Base-by-base conservation (phyloP, 2,888 invertebrate species). In the Latrodectus hesperus region DNA sequence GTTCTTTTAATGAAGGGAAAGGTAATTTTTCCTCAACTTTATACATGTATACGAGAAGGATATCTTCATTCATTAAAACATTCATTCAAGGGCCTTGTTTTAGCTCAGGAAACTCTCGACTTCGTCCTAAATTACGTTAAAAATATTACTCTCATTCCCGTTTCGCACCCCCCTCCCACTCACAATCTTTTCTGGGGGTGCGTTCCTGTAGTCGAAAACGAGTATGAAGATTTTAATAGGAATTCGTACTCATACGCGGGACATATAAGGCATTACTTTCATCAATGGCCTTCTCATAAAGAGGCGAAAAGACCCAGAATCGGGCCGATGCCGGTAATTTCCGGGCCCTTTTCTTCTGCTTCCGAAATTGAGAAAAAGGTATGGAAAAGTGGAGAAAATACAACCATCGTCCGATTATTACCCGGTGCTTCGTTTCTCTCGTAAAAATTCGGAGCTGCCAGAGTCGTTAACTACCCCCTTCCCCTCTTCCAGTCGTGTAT, bases 361-460 rank as follows among this genome's bases (percentile, higher is more conserved):
- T 67, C 68, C 55, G 68, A 70, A 82, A 75, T 75, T 70, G 82
- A 75, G 82, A 75, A 85, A 85, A 79, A 79, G 85, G 85, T 75
- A 38, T 38, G 68, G 78, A 78, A 83, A 81, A 38, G 38, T 74
- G 81, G 81, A 81, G 76, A 84, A 84, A 68, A 78, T 72, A 68
- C 79, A 52, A 22, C 55, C 53, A 26, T 55, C 78, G 78, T 78
- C 78, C 78, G 84, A 78, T 84, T 84, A 84, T 78, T 84, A 84
- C 78, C n/a, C 14, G n/a, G 60, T 51, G 53, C 52, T 60, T 68
- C 79, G 72, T 72, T 26, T 67, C 65, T 80, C 73, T 75, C 70
- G 85, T 85, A 79, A 85, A 85, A 85, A 79, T 85, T 68, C 70
- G 60, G 53, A 60, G 67, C 70, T 14, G 79, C 71, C 60, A 72